phyloP scores from a whole-genome alignment of 2,113 vertebrate species.

The Ciconia boyciana region DNA sequence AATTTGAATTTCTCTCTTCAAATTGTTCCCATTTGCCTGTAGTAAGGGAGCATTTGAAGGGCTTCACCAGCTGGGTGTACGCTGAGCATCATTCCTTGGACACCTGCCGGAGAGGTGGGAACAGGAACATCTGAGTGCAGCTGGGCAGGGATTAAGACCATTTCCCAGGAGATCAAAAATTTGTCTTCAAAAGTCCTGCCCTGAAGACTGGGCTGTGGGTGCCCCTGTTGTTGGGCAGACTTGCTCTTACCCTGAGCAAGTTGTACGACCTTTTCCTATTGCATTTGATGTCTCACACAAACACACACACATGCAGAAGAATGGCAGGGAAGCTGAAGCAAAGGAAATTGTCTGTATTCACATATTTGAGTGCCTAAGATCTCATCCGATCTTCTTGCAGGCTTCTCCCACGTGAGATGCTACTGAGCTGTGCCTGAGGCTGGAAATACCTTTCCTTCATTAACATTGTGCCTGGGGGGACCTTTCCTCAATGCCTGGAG shows the following conservation, averaged over 20 bases:
- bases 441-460: not conserved
- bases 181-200: not conserved
- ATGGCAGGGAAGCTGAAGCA: not conserved
- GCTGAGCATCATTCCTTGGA: not conserved
- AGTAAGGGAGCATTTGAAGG: not conserved
- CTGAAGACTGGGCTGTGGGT: not conserved
- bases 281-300: not conserved
- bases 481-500: not conserved
- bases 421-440: not conserved
- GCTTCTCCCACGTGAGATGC: not conserved
- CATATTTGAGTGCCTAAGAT: not conserved
- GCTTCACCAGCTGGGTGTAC: too few relatives aligned
- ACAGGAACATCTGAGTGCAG: not conserved
- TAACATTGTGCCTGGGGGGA: not conserved
- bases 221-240: too few relatives aligned
- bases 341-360: not conserved
- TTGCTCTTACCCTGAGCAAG: not conserved
- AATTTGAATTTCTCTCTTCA: not conserved
- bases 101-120: fast-evolving
- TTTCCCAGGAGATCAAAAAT: not conserved
- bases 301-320: not conserved
- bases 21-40: not conserved
- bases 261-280: too few relatives aligned
- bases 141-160: not conserved
- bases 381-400: not conserved